These are phyloP conservation scores for Microcebus griseorufus DNA, from an alignment of 2,113 vertebrate genomes.

Conservation along the genomic window DNA sequence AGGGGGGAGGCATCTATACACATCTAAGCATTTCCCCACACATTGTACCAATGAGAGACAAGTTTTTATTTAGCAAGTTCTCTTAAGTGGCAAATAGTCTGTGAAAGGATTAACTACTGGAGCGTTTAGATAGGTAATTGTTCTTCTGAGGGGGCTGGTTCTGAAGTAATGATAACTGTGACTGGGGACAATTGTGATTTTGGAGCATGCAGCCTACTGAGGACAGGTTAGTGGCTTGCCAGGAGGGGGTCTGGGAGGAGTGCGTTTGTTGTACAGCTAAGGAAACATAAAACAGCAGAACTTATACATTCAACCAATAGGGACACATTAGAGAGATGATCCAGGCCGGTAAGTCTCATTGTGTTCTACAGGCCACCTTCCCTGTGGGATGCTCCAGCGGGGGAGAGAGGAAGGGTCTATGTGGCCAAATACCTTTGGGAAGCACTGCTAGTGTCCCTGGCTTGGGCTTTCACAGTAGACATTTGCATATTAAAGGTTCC, in stretches of 20 bases:
- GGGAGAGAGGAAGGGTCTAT: not conserved
- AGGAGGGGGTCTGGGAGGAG: not conserved
- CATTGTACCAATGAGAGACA: not conserved
- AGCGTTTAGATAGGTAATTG: not conserved
- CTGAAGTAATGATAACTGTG: not conserved
- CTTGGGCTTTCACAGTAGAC: not conserved
- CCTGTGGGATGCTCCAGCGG: not conserved
- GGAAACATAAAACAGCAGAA: not conserved
- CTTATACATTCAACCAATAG: accelerated
- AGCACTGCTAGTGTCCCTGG: not conserved
- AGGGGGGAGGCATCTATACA: not conserved
- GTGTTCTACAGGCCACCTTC: not conserved
- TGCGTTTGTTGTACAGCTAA: not conserved
- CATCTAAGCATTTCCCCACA: not conserved
- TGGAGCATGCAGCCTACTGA: not conserved
- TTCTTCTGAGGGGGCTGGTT: not conserved
- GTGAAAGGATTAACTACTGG: not conserved
- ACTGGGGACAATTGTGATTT: not conserved
- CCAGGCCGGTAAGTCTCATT: not conserved
- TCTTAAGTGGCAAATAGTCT: not conserved
- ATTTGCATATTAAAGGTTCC: not conserved
- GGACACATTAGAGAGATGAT: not conserved
- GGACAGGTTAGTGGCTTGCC: not conserved
- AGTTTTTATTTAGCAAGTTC: not conserved
- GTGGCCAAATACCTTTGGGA: not conserved